Conservation (phyloP, 2,888 invertebrate genomes). For the Sceliomorpha sp. region DNA sequence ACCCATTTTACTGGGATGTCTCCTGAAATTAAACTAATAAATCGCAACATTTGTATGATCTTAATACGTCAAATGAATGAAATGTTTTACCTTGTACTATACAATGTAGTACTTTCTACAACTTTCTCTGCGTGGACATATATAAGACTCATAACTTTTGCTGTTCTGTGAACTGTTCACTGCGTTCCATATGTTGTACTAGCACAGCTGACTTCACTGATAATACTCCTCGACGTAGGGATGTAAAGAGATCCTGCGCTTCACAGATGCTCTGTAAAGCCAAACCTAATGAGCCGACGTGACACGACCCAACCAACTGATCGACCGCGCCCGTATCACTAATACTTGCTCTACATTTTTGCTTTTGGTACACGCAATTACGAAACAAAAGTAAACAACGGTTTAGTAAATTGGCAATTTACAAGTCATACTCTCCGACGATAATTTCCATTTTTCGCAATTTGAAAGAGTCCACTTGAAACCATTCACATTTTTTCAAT, state of each 20-base stretch:
- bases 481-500: too few relatives aligned
- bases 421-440: background rate
- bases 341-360: conserved; percentile 45
- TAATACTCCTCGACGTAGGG: conserved; percentile 16
- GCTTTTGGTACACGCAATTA: conserved; percentile 1
- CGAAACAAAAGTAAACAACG: background rate
- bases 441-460: too few relatives aligned
- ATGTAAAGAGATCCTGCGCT: conserved; percentile 42
- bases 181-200: conserved; percentile 37
- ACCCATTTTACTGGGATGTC: too few relatives aligned
- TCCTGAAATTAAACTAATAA: too few relatives aligned
- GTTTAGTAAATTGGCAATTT: background rate
- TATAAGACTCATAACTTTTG: conserved; percentile 16
- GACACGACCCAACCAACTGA: conserved; percentile 50
- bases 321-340: conserved; percentile 54
- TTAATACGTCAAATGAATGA: too few relatives aligned
- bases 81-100: too few relatives aligned
- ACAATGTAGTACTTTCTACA: too few relatives aligned
- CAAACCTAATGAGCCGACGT: conserved; percentile 46
- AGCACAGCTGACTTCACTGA: conserved; percentile 27
- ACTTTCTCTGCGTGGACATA: background rate
- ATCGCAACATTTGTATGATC: too few relatives aligned
- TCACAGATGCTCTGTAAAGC: conserved; percentile 44
- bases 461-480: too few relatives aligned
- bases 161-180: conserved; percentile 35